Evolutionary conservation across 2,113 vertebrate species (phyloP).

Genomic region (Myodes glareolus): DNA sequence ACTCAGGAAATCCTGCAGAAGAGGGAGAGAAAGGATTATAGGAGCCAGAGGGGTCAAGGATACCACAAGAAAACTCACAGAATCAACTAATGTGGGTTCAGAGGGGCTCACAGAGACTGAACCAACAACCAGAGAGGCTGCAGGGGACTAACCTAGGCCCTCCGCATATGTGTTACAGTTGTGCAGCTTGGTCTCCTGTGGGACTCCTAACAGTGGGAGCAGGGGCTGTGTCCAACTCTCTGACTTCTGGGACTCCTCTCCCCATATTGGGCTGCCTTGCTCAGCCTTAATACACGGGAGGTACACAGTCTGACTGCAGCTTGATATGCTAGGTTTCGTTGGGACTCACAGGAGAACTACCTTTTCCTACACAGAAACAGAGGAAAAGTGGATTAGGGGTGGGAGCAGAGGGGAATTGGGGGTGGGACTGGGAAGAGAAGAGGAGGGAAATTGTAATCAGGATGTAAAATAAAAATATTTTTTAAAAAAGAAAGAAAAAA

Average conservation of each 20-base stretch:
- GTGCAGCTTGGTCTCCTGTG: neutral
- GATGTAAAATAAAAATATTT: neutral
- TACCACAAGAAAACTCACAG: neutral
- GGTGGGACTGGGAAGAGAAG: neutral
- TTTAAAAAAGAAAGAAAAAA: neutral
- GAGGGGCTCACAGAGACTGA: neutral
- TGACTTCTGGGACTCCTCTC: neutral
- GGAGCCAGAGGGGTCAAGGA: neutral
- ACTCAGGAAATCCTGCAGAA: neutral
- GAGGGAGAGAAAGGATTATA: neutral
- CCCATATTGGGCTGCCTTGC: neutral
- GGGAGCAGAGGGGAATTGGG: neutral
- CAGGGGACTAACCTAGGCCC: neutral
- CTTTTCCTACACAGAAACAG: neutral
- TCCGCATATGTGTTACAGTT: neutral
- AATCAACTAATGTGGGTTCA: neutral
- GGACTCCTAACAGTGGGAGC: neutral
- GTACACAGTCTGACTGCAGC: neutral
- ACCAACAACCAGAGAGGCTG: neutral
- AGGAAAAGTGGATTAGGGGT: neutral
- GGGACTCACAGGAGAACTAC: neutral
- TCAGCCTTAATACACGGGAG: neutral
- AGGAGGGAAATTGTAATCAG: neutral
- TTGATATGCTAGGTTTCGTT: neutral
- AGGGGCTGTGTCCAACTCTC: neutral